Percentiles rank a stretch among this genome's conserved stretches.
phyloP scores from a whole-genome alignment of 1,140 invertebrate species.

The Agrilus planipennis region DNA sequence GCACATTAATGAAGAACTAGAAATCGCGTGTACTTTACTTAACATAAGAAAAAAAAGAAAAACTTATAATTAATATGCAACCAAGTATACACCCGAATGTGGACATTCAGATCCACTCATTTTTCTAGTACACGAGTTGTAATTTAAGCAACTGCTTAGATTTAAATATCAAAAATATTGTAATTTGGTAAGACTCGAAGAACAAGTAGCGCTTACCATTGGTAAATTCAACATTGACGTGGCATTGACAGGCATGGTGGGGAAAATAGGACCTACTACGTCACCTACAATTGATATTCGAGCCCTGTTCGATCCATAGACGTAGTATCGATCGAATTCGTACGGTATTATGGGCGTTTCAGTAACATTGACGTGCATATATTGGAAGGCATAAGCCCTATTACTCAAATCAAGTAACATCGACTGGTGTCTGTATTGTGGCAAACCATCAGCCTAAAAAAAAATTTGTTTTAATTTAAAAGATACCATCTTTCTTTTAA shows the following conservation, averaged over 20 bases:
- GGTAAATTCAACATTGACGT: constrained; percentile 67
- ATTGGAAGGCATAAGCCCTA: constrained; percentile 83
- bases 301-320: constrained; percentile 87
- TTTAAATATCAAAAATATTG: too few relatives aligned
- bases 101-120: too few relatives aligned
- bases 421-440: constrained; percentile 84
- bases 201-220: constrained; percentile 44
- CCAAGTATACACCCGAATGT: too few relatives aligned
- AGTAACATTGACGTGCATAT: constrained; percentile 90
- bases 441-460: constrained; percentile 75
- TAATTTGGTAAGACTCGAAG: too few relatives aligned
- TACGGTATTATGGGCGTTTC: constrained; percentile 85
- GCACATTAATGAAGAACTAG: too few relatives aligned
- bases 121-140: too few relatives aligned
- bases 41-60: too few relatives aligned
- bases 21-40: too few relatives aligned
- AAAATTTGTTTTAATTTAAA: constrained; percentile 11
- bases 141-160: too few relatives aligned
- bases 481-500: neutral
- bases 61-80: too few relatives aligned
- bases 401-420: constrained; percentile 85
- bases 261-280: constrained; percentile 89
- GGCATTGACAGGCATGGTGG: constrained; percentile 82
- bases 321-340: constrained; percentile 78
- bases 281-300: constrained; percentile 84